These are phyloP conservation scores for Pollachius pollachius DNA, from an alignment of 2,113 vertebrate genomes.

Conservation along the genomic window DNA sequence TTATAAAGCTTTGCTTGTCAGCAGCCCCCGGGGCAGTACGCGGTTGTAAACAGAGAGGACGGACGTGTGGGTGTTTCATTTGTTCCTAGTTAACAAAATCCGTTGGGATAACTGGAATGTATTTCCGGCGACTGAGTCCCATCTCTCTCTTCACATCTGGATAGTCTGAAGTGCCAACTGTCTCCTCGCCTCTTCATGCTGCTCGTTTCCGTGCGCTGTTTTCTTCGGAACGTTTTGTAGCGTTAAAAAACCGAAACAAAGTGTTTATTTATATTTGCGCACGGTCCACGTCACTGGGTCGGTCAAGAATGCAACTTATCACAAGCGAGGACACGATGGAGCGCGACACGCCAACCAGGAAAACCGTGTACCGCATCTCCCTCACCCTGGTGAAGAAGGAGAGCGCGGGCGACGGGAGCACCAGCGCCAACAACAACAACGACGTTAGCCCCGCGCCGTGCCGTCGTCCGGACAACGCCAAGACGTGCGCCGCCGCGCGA, in stretches of 20 bases:
- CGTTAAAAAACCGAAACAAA: too few species aligned
- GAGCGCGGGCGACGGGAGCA: conserved; percentile 60
- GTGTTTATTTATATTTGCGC: background rate
- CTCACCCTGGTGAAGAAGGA: conserved; percentile 92
- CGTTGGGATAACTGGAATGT: conserved; percentile 42
- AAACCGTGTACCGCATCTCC: conserved; percentile 90
- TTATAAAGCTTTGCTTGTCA: background rate
- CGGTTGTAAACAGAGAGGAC: background rate
- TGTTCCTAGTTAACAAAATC: conserved; percentile 13
- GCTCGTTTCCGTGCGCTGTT: background rate
- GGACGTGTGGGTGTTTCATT: conserved; percentile 3
- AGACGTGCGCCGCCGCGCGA: conserved; percentile 34
- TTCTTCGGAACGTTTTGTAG: background rate
- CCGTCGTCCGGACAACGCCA: conserved; percentile 42
- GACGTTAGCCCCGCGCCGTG: conserved; percentile 22
- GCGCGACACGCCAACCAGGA: conserved; percentile 80
- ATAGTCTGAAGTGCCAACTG: conserved; percentile 6
- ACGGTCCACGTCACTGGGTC: background rate
- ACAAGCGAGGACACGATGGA: conserved; percentile 79
- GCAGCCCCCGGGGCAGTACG: background rate
- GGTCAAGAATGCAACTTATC: conserved; percentile 80
- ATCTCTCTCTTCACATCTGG: conserved; percentile 45
- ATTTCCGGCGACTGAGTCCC: conserved; percentile 31
- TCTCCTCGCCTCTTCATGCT: background rate
- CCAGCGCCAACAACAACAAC: background rate